phyloP scores from a whole-genome alignment of 2,888 invertebrate genomes.

The Pyrrhia umbra region DNA sequence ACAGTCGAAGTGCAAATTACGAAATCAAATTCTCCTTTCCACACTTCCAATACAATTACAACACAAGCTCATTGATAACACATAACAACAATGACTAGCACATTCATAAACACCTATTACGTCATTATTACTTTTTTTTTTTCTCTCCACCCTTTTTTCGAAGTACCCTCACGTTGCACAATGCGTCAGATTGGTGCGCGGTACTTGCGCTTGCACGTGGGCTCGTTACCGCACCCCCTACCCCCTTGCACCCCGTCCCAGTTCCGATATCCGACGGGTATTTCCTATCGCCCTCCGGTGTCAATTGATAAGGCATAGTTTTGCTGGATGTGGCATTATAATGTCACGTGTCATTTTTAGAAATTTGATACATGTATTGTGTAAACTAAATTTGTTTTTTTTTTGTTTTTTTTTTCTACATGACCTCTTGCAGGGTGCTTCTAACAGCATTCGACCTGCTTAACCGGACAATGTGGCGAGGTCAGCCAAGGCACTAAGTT shows the following conservation, averaged over 20 bases:
- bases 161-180: constrained; percentile 51
- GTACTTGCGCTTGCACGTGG: constrained; percentile 64
- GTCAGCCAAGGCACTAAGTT: too few species aligned
- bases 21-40: not conserved
- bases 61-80: constrained; percentile 8
- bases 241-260: constrained; percentile 46
- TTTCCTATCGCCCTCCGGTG: constrained; percentile 69
- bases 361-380: too few species aligned
- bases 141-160: constrained; percentile 42
- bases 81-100: constrained; percentile 28
- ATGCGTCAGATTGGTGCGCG: constrained; percentile 63
- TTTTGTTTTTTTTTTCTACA: not conserved
- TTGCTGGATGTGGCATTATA: constrained; percentile 51
- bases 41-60: not conserved
- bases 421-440: too few species aligned
- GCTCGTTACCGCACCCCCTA: constrained; percentile 58
- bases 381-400: too few species aligned
- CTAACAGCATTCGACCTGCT: too few species aligned
- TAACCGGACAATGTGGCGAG: too few species aligned
- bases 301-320: constrained; percentile 66
- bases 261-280: constrained; percentile 72
- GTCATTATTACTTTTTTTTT: constrained; percentile 6
- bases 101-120: constrained; percentile 21
- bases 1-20: too few species aligned
- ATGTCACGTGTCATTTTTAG: not conserved